A percentile compares a stretch with the other conserved stretches of the same genome.
Conservation (phyloP, 2,797 vertebrate species). For the Arrhamphus sclerolepis region DNA sequence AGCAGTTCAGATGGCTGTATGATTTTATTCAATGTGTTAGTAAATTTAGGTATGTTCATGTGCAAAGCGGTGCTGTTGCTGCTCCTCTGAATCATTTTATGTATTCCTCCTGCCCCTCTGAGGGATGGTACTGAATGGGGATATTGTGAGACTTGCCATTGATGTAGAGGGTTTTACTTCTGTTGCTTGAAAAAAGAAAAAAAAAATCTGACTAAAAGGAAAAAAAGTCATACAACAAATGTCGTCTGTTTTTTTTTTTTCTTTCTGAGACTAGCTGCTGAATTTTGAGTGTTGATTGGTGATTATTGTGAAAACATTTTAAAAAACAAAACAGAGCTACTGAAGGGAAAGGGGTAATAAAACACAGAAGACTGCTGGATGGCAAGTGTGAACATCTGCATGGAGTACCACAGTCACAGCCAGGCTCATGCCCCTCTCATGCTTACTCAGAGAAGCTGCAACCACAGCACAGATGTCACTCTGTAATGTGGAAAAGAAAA, state of each 20-base stretch:
- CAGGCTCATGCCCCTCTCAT: slow-evolving; percentile 3
- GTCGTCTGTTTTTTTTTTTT: slow-evolving; percentile 40
- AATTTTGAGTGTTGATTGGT: slow-evolving; percentile 25
- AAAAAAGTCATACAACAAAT: slow-evolving; percentile 54
- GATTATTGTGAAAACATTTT: slow-evolving; percentile 26
- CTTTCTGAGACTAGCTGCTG: slow-evolving; percentile 19
- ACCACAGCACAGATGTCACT: slow-evolving; percentile 53
- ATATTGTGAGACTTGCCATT: slow-evolving; percentile 69
- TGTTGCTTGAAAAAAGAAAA: slow-evolving; percentile 63
- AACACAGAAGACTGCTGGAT: slow-evolving; percentile 18
- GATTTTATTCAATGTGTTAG: slow-evolving; percentile 46
- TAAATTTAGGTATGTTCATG: slow-evolving; percentile 34
- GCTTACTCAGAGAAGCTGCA: slow-evolving; percentile 10
- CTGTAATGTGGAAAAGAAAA: slow-evolving; percentile 49
- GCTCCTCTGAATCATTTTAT: slow-evolving; percentile 52
- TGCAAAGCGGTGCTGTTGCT: slow-evolving; percentile 56
- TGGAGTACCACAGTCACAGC: slow-evolving; percentile 20
- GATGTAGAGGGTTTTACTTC: slow-evolving; percentile 69
- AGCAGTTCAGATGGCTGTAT: slow-evolving; percentile 32
- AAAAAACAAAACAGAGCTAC: slow-evolving; percentile 32
- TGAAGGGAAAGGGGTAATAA: neutral
- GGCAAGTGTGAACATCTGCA: slow-evolving; percentile 55
- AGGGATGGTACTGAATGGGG: slow-evolving; percentile 60
- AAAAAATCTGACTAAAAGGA: slow-evolving; percentile 49
- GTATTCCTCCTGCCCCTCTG: slow-evolving; percentile 39